Base-by-base conservation (phyloP, 2,113 vertebrate genomes). In the Condylura cristata region DNA sequence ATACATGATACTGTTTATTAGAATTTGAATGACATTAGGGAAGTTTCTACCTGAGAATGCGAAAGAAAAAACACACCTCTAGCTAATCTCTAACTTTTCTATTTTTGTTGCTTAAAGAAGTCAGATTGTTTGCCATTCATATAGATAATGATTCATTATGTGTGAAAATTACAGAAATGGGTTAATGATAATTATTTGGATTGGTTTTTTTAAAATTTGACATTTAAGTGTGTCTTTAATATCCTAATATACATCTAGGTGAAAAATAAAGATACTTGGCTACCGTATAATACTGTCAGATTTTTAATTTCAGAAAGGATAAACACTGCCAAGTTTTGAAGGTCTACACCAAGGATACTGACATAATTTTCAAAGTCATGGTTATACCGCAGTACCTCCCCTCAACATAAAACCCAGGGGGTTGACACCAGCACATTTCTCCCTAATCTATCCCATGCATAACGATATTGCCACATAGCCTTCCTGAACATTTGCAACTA, bases 341-440 rank as follows among this genome's bases (percentile, higher is more conserved):
- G 98, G 98, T 98, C 98, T 98, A 95, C 96, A 97, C 97, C 98
- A 98, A 98, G 98, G 98, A 98, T 98, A 98, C 96, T 61, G 97
- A 98, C 98, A 98, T 98, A 97, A 98, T 98, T 98, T 98, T 98
- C 97, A 95, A 97, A 98, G 98, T 97, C 97, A 96, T 28, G n/a
- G 86, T 95, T 97, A 97, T 97, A 96, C 95, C 68, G 70, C 96
- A 91, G 95, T 65, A 87, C 95, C 97, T 98, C 97, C 98, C 93
- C 97, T 97, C 93, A 22, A 96, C 92, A 98, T 98, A 98, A 98
- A 98, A 97, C 96, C 94, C 91, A 56, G 90, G 95, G 94, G 90
- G 88, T 81, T 97, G 98, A 98, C 97, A 97, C 65, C 76, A 92
- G 95, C 80, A 34, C 94, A 80, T 89, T 84, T 83, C 96, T 97